These are phyloP conservation scores for Tetranychus truncatus DNA, from an alignment of 2,888 invertebrate species.

Conservation along the genomic window DNA sequence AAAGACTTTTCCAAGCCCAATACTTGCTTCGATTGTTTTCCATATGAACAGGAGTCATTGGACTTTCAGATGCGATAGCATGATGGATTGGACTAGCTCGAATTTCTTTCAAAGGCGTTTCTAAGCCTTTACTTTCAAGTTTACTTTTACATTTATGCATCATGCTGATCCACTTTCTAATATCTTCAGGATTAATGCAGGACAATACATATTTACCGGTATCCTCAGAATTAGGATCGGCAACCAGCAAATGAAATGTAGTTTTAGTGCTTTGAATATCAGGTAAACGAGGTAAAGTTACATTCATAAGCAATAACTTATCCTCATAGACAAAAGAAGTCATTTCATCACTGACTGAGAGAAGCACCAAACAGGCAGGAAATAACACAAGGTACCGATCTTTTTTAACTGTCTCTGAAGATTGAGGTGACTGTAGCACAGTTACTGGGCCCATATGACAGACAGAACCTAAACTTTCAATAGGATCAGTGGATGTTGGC, in stretches of 20 bases:
- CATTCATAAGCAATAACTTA: neutral
- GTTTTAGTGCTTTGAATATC: constrained; percentile 1
- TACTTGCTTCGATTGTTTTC: constrained; percentile 25
- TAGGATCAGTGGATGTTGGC: constrained; percentile 48
- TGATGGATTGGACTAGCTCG: neutral
- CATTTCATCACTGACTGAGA: constrained; percentile 74
- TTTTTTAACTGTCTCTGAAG: constrained; percentile 33
- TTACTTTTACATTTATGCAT: constrained; percentile 16
- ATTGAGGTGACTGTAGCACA: constrained; percentile 53
- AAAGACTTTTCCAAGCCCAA: constrained; percentile 52
- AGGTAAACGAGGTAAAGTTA: constrained; percentile 10
- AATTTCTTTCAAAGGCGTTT: neutral
- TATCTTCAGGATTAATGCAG: constrained; percentile 18
- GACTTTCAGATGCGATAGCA: neutral
- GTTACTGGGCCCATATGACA: constrained; percentile 79
- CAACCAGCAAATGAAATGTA: constrained; percentile 8
- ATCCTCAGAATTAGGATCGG: neutral
- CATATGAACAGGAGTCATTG: neutral
- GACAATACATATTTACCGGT: constrained; percentile 35
- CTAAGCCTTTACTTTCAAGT: neutral
- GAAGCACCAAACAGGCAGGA: constrained; percentile 63
- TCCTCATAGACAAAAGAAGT: constrained; percentile 82
- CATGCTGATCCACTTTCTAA: constrained; percentile 14
- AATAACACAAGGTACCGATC: constrained; percentile 84
- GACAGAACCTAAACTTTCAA: constrained; percentile 59